Conservation (phyloP, 1,140 invertebrate species). For the Bacillus rossius region DNA sequence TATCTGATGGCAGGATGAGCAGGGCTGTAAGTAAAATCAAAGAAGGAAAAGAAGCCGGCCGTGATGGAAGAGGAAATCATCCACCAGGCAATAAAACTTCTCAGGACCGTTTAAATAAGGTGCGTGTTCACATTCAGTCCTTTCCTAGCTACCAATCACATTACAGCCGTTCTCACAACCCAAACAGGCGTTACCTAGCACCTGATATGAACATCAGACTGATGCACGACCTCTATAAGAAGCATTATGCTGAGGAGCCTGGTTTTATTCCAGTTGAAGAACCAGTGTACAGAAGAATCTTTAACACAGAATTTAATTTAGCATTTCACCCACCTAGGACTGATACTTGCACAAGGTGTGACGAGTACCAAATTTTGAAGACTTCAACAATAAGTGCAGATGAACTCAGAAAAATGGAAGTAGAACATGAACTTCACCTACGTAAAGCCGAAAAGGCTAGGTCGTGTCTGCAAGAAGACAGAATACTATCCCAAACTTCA, state of each 20-base stretch:
- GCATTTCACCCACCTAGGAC: slow-evolving; percentile 24
- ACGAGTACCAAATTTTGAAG: slow-evolving; percentile 3
- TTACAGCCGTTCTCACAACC: slow-evolving; percentile 27
- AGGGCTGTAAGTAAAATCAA: slow-evolving; percentile 20
- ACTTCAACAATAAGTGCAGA: neutral
- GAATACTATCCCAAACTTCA: slow-evolving; percentile 19
- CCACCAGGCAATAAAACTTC: slow-evolving; percentile 24
- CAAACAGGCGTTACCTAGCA: slow-evolving; percentile 24
- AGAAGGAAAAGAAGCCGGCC: slow-evolving; percentile 20
- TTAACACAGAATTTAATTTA: slow-evolving; percentile 27
- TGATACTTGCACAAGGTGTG: slow-evolving; percentile 24
- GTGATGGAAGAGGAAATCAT: slow-evolving; percentile 17
- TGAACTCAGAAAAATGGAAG: neutral
- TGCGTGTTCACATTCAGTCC: slow-evolving; percentile 24
- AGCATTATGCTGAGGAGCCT: slow-evolving; percentile 23
- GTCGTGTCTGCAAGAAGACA: slow-evolving; percentile 25
- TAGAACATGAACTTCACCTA: slow-evolving; percentile 20
- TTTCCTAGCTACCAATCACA: slow-evolving; percentile 26
- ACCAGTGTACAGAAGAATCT: slow-evolving; percentile 24
- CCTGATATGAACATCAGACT: slow-evolving; percentile 23
- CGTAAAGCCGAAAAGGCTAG: slow-evolving; percentile 24
- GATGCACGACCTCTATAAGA: slow-evolving; percentile 22
- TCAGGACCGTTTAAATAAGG: slow-evolving; percentile 22
- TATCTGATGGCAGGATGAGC: slow-evolving; percentile 23
- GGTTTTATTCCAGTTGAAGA: slow-evolving; percentile 16